A percentile compares a stretch with the other conserved stretches of the same genome.
Conservation (phyloP, 2,113 vertebrate species). For the Colaptes auratus region DNA sequence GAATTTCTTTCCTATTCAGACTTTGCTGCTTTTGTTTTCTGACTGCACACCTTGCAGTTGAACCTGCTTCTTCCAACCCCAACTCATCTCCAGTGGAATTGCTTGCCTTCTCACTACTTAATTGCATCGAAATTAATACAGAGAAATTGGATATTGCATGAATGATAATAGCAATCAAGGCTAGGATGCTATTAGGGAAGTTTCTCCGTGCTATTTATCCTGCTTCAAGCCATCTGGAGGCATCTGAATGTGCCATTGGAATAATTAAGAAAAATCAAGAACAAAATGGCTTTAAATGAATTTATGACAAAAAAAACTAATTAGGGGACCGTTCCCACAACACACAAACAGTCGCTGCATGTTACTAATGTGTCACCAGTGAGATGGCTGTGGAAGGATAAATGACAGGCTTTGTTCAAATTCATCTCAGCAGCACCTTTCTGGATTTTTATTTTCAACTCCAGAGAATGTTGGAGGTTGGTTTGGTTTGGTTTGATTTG, state of each 20-base stretch:
- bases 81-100: neutral
- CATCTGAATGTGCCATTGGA: conserved; percentile 39
- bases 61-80: neutral
- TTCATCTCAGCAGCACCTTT: neutral
- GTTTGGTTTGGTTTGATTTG: no score
- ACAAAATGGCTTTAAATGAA: conserved; percentile 49
- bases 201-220: conserved; percentile 39
- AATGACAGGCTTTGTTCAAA: neutral
- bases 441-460: neutral
- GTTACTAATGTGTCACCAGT: conserved; percentile 7
- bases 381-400: neutral
- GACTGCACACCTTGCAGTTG: neutral
- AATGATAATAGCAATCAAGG: conserved; percentile 26
- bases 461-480: neutral
- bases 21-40: no score
- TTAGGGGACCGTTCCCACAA: conserved; percentile 20
- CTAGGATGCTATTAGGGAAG: conserved; percentile 2
- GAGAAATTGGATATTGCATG: neutral
- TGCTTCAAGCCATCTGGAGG: conserved; percentile 62
- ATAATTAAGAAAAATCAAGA: conserved; percentile 61
- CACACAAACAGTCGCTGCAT: neutral
- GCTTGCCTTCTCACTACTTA: conserved; percentile 20
- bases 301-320: conserved; percentile 53
- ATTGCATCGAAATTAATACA: conserved; percentile 22
- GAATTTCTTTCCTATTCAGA: neutral